These are phyloP conservation scores for Hirundichthys speculiger DNA, from an alignment of 2,113 vertebrate genomes.

Conservation along the genomic window DNA sequence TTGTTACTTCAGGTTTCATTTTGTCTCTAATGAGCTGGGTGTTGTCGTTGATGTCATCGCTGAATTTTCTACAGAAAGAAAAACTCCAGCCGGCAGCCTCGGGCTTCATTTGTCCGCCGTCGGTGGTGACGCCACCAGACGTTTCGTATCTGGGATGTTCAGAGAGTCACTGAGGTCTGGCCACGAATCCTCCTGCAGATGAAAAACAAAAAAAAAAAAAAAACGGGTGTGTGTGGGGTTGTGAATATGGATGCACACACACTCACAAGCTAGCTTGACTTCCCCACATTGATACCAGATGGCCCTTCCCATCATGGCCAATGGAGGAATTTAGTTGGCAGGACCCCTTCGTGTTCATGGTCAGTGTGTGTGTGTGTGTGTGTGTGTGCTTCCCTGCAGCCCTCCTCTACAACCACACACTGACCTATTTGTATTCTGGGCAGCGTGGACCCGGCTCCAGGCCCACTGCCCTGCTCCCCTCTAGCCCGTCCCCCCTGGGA, in stretches of 20 bases:
- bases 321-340: constrained; percentile 85
- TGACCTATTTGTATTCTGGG: constrained; percentile 87
- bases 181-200: no score
- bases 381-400: constrained; percentile 52
- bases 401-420: constrained; percentile 74
- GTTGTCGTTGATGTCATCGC: no score
- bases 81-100: no score
- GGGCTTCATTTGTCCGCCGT: no score
- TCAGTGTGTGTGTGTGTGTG: constrained; percentile 60
- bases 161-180: no score
- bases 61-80: no score
- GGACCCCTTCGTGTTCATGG: constrained; percentile 77
- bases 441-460: constrained; percentile 84
- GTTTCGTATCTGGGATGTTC: no score
- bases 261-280: constrained; percentile 75
- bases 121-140: no score
- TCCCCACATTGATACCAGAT: constrained; percentile 84
- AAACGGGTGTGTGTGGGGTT: constrained; percentile 18
- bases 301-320: constrained; percentile 82
- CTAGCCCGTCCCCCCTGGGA: constrained; percentile 70
- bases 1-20: no score
- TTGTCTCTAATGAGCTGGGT: no score
- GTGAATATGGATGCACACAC: constrained; percentile 34
- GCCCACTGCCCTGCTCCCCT: constrained; percentile 73
- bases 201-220: no score